These are phyloP conservation scores for Scyliorhinus canicula DNA, from an alignment of 2,797 vertebrate species.

Conservation along the genomic window DNA sequence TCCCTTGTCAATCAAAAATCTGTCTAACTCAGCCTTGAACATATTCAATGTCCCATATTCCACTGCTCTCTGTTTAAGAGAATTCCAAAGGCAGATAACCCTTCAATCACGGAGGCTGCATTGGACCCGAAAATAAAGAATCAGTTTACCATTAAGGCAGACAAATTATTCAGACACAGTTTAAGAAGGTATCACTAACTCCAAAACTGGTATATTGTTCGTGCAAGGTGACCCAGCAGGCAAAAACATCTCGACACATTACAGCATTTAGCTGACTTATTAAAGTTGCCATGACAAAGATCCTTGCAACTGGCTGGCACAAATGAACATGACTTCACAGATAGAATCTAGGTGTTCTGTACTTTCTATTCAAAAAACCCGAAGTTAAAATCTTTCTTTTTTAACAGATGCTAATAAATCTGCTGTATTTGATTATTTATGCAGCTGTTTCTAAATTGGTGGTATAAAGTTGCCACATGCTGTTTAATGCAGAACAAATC, in stretches of 20 bases:
- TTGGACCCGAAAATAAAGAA: not conserved
- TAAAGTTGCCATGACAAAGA: slow-evolving; percentile 34
- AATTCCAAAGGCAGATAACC: not conserved
- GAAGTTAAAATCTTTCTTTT: slow-evolving; percentile 31
- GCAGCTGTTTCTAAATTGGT: slow-evolving; percentile 43
- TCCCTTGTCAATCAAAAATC: not conserved
- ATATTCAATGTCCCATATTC: not conserved
- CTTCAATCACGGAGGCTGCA: not conserved
- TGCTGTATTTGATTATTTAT: slow-evolving; percentile 42
- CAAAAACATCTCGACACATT: slow-evolving; percentile 40
- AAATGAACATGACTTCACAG: slow-evolving; percentile 39
- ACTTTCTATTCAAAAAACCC: slow-evolving; percentile 41
- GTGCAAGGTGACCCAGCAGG: slow-evolving; percentile 36
- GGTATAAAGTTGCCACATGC: slow-evolving; percentile 43
- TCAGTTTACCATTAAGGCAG: not conserved
- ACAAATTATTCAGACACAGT: not conserved
- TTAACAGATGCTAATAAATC: slow-evolving; percentile 32
- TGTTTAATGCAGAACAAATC: slow-evolving; percentile 47
- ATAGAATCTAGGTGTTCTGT: slow-evolving; percentile 24
- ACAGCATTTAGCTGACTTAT: slow-evolving; percentile 34
- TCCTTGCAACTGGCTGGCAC: slow-evolving; percentile 27
- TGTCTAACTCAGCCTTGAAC: not conserved
- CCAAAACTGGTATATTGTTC: not conserved
- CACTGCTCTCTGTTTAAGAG: not conserved
- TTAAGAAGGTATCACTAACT: not conserved